Base-by-base conservation (phyloP, 2,113 vertebrate species). In the Datnioides undecimradiatus region DNA sequence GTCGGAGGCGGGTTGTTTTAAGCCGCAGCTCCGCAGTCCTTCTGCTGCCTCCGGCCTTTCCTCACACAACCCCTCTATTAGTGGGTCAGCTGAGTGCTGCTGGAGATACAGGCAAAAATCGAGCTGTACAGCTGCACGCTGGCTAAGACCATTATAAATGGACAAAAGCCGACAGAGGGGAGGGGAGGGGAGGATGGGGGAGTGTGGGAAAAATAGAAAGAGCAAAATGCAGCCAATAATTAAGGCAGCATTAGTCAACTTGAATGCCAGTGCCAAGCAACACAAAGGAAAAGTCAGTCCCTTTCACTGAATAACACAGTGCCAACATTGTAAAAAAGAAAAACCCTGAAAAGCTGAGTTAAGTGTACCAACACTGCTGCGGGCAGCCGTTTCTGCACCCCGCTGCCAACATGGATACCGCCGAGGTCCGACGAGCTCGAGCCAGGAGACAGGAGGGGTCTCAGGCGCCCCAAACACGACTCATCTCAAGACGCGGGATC, bases 21-120 rank as follows among this genome's bases (percentile, higher is more conserved):
- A 85, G 82, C 76, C 33, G 33, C 76, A 54, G 83, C 85, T 79
- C 83, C 86, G 87, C 83, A 60, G 79, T 78, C 62, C 68, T 68
- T 62, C 79, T 48, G 79, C 76, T 46, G 85, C 88, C 86, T 70
- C 64, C 46, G 13, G 85, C 73, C 58, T 80, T 70, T 79, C 70
- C 82, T 60, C 78, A 76, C 73, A 76, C 79, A 78, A 79, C 36
- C 70, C 65, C 76, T 73, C 72, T 83, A 88, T 91, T 87, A 90
- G 76, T 80, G 69, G 87, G 84, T 88, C 87, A 88, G 80, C 70
- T 21, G 76, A 83, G 83, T 76, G 82, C 83, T 75, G 82, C 71
- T 62, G 73, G 76, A 84, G 73, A 90, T 34, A 10, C 69, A 13
- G 69, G 80, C 29, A 74, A 45, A 60, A 51, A 57, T 25, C 16